Percentiles rank a stretch among this genome's conserved stretches.
Evolutionary conservation across 1,140 invertebrate genomes (phyloP).

Genomic region (Drosophila repletoides): DNA sequence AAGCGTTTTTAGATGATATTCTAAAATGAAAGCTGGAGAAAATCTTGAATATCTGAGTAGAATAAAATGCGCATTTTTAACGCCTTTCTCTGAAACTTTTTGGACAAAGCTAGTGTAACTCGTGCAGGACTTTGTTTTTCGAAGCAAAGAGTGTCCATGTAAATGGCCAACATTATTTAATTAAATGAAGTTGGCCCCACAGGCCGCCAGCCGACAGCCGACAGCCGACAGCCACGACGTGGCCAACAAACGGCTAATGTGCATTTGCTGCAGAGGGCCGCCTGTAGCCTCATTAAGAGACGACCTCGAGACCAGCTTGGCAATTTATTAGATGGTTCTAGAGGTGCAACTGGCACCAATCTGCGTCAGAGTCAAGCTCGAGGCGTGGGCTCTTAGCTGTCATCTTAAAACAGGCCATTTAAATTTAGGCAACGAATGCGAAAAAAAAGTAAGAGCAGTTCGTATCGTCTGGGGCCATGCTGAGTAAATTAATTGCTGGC

Average conservation of each 20-base stretch:
- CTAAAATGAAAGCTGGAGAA: too few species aligned
- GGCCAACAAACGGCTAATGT: slow-evolving; percentile 15
- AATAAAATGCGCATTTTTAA: too few species aligned
- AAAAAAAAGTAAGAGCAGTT: slow-evolving; percentile 27
- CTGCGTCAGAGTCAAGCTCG: slow-evolving; percentile 14
- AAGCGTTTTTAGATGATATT: too few species aligned
- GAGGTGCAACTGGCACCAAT: slow-evolving; percentile 31
- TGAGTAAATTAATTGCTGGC: slow-evolving; percentile 61
- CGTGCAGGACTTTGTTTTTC: background rate
- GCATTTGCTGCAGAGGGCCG: slow-evolving; percentile 10
- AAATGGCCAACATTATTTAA: slow-evolving; percentile 54
- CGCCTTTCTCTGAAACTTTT: too few species aligned
- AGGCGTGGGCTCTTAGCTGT: slow-evolving; percentile 24
- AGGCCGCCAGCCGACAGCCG: too few species aligned
- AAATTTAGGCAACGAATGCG: slow-evolving; percentile 30
- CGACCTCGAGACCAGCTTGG: slow-evolving; percentile 22
- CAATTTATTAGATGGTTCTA: slow-evolving; percentile 23
- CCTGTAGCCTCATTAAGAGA: slow-evolving; percentile 32
- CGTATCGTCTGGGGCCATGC: slow-evolving; percentile 19
- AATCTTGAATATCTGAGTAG: too few species aligned
- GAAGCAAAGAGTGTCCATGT: slow-evolving; percentile 22
- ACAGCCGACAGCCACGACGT: too few species aligned
- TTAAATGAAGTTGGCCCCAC: slow-evolving; percentile 53
- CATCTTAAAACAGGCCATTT: slow-evolving; percentile 39
- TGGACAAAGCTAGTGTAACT: background rate